Conservation (phyloP, 2,113 vertebrate species). For the Odocoileus virginianus region DNA sequence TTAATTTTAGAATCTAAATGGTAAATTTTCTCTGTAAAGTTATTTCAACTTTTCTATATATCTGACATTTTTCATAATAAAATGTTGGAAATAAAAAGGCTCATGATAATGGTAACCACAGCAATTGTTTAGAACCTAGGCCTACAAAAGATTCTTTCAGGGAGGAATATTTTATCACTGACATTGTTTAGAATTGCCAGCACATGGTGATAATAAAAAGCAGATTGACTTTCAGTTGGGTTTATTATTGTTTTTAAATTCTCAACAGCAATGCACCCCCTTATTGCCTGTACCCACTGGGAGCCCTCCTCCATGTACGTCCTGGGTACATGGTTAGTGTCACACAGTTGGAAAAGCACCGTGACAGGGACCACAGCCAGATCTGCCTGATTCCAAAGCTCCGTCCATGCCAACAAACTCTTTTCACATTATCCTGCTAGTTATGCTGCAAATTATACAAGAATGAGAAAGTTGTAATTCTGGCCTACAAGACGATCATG, state of each 20-base stretch:
- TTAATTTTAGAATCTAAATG: neutral
- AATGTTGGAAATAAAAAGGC: neutral
- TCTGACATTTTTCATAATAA: constrained; percentile 21
- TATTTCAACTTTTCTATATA: neutral
- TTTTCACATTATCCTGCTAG: neutral
- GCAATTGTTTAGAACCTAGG: constrained; percentile 28
- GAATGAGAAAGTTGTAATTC: neutral
- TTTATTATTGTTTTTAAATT: constrained; percentile 57
- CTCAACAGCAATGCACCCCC: neutral
- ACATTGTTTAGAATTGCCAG: constrained; percentile 29
- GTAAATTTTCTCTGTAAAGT: neutral
- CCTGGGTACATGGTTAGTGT: constrained; percentile 16
- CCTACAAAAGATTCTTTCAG: neutral
- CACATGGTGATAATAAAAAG: constrained; percentile 58
- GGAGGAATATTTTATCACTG: constrained; percentile 45
- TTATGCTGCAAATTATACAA: neutral
- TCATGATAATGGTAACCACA: neutral
- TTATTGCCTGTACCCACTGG: neutral
- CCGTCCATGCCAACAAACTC: neutral
- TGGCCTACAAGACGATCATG: neutral
- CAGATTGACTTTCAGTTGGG: neutral
- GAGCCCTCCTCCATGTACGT: neutral
- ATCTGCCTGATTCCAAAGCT: neutral
- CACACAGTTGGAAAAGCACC: constrained; percentile 19
- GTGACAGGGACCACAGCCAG: constrained; percentile 48